Evolutionary conservation across 1,140 invertebrate genomes (phyloP).

Genomic region (Solen grandis): DNA sequence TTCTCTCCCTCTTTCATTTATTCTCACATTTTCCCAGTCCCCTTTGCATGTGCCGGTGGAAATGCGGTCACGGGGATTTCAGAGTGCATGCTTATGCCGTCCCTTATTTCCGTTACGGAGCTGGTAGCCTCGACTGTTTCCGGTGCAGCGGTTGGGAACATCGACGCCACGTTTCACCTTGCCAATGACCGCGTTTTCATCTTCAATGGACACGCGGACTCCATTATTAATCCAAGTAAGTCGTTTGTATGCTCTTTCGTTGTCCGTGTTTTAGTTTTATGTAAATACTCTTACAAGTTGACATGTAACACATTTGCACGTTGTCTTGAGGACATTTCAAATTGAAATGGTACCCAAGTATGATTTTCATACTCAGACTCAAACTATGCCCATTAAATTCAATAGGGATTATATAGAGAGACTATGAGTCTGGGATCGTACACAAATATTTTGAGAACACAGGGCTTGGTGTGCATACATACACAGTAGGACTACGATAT

Average conservation of each 20-base stretch:
- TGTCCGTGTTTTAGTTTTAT: background rate
- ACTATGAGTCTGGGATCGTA: no score
- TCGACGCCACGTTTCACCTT: slow-evolving; percentile 76
- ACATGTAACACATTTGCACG: no score
- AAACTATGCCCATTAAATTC: no score
- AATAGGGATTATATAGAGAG: no score
- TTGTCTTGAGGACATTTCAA: no score
- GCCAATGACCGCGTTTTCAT: slow-evolving; percentile 76
- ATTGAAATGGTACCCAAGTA: no score
- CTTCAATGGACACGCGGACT: slow-evolving; percentile 76
- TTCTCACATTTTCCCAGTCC: no score
- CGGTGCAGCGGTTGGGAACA: slow-evolving; percentile 64
- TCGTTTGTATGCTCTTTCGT: slow-evolving; percentile 56
- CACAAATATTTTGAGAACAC: no score
- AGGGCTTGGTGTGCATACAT: no score
- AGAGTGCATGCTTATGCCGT: slow-evolving; percentile 76
- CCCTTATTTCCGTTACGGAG: slow-evolving; percentile 61
- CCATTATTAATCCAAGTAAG: slow-evolving; percentile 77
- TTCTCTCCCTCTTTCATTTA: no score
- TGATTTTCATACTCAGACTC: no score
- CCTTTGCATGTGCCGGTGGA: slow-evolving; percentile 76
- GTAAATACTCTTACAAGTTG: background rate
- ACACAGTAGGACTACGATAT: no score
- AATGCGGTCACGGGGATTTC: slow-evolving; percentile 58
- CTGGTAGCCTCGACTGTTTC: slow-evolving; percentile 63